phyloP scores from a whole-genome alignment of 2,797 vertebrate genomes.

The Centropyge bicolor region DNA sequence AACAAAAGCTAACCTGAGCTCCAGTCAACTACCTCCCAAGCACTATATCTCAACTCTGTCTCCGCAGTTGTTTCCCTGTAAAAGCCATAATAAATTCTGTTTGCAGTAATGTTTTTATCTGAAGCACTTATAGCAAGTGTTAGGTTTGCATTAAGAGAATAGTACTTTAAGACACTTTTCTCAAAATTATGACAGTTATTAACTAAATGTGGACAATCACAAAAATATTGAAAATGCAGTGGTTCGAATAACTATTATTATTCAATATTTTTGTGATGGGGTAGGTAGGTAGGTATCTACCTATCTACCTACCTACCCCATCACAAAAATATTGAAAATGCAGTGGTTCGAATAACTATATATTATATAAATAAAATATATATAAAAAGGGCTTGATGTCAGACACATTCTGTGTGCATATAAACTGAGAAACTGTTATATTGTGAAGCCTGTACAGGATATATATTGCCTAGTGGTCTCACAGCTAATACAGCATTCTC shows the following conservation, averaged over 20 bases:
- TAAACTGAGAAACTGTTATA: slow-evolving; percentile 13
- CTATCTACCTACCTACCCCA: too few relatives aligned
- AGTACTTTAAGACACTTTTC: neutral
- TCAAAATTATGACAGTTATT: neutral
- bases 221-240: neutral
- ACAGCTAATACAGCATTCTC: slow-evolving; percentile 44
- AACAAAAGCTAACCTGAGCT: neutral
- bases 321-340: neutral
- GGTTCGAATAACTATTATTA: neutral
- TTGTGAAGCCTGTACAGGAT: slow-evolving; percentile 16
- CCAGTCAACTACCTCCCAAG: neutral
- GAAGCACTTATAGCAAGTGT: neutral
- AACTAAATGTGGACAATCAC: neutral
- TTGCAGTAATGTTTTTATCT: slow-evolving; percentile 7
- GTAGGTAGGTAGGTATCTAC: too few relatives aligned
- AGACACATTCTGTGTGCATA: slow-evolving; percentile 8
- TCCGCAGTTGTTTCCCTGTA: neutral
- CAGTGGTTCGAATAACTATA: neutral
- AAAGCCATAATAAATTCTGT: neutral
- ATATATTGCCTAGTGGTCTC: slow-evolving; percentile 56
- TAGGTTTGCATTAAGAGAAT: neutral
- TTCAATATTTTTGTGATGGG: too few relatives aligned
- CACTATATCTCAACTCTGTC: neutral
- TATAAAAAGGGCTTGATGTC: neutral
- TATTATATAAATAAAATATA: neutral